Evolutionary conservation across 2,113 vertebrate species (phyloP).

Genomic region (Gracilinanus agilis): DNA sequence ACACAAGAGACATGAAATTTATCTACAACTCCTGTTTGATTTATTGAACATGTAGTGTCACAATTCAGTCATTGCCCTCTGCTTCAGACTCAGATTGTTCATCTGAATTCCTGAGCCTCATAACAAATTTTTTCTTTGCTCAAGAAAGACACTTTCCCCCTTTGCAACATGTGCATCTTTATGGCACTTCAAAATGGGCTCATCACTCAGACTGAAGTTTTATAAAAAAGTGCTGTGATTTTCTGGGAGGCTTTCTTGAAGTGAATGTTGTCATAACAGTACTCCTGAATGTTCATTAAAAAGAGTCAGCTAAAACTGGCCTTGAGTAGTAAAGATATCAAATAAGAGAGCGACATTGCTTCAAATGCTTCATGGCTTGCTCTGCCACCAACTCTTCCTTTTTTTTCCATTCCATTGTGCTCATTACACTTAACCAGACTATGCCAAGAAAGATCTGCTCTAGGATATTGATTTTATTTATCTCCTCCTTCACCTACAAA

Average conservation of each 20-base stretch:
- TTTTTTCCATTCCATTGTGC: conserved; percentile 91
- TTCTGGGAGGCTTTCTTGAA: conserved; percentile 99
- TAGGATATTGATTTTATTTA: conserved; percentile 96
- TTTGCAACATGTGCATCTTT: conserved; percentile 94
- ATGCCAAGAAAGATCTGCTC: conserved; percentile 94
- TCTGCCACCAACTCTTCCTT: conserved; percentile 99
- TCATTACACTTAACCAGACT: no score
- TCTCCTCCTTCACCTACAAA: conserved; percentile 94
- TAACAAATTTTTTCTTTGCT: conserved; percentile 99
- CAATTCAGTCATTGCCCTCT: conserved; percentile 95
- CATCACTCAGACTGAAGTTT: conserved; percentile 93
- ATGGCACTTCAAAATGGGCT: conserved; percentile 99
- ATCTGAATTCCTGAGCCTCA: conserved; percentile 99
- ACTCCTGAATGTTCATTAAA: conserved; percentile 99
- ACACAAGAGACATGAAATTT: conserved; percentile 86
- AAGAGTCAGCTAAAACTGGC: conserved; percentile 97
- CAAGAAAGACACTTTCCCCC: conserved; percentile 99
- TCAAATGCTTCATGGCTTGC: conserved; percentile 99
- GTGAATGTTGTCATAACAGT: conserved; percentile 99
- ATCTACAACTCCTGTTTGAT: conserved; percentile 93
- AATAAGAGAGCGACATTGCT: conserved; percentile 99
- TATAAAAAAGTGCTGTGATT: conserved; percentile 99
- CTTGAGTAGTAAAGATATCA: conserved; percentile 98
- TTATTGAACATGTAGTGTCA: conserved; percentile 84
- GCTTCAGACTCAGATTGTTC: conserved; percentile 98